Conservation (phyloP, 2,113 vertebrate genomes). For the Rutilus rutilus region DNA sequence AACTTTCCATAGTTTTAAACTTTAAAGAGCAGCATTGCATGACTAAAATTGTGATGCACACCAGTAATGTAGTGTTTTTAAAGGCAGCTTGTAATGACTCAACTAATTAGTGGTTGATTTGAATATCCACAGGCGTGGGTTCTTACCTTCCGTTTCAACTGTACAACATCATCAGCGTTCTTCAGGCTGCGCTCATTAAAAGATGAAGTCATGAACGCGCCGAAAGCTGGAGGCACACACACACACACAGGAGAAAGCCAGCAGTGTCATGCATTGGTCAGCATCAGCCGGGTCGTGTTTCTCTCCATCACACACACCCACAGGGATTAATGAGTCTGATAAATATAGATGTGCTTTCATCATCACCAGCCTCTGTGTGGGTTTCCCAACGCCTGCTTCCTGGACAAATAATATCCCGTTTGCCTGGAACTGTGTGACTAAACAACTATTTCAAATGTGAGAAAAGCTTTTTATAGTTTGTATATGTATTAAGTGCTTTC, state of each 20-base stretch:
- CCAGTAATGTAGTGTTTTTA: neutral
- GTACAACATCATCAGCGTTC: neutral
- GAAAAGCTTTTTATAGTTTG: too few relatives aligned
- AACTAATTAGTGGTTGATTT: neutral
- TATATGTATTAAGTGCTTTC: too few relatives aligned
- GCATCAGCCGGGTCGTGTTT: neutral
- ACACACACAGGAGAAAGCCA: neutral
- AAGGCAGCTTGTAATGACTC: neutral
- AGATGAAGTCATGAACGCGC: neutral
- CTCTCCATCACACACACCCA: neutral
- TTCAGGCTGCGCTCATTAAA: neutral
- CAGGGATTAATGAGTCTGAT: neutral
- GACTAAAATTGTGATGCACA: neutral
- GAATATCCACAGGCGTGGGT: neutral
- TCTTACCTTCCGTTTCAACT: neutral
- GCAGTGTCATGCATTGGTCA: neutral
- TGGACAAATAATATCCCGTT: neutral
- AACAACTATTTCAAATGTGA: neutral
- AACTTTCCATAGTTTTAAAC: neutral
- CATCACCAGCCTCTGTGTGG: neutral
- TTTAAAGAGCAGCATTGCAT: neutral
- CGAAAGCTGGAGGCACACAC: neutral
- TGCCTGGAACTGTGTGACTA: neutral
- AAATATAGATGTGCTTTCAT: conserved; percentile 24
- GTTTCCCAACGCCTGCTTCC: neutral